Percentiles rank a stretch among this genome's conserved stretches.
Conservation (phyloP, 2,113 vertebrate genomes). For the Oreochromis spilurus region DNA sequence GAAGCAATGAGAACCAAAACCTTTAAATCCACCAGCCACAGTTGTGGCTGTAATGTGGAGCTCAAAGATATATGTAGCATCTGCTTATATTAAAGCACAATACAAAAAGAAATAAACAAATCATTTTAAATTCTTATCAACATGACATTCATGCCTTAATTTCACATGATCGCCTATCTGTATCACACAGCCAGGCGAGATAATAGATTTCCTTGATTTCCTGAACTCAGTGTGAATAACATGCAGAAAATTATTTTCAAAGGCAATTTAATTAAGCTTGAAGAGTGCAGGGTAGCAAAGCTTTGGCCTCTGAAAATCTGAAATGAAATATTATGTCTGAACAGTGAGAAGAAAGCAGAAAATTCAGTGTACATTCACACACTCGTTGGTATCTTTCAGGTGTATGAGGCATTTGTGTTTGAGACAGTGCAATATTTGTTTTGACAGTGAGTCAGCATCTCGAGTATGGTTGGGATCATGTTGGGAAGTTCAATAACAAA, state of each 20-base stretch:
- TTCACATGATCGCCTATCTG: neutral
- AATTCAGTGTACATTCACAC: neutral
- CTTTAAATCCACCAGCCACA: constrained; percentile 37
- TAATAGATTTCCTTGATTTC: neutral
- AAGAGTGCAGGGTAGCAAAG: neutral
- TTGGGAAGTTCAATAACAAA: neutral
- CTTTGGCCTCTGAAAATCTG: neutral
- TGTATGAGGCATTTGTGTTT: constrained; percentile 12
- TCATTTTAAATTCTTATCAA: neutral
- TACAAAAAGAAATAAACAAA: neutral
- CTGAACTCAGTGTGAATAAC: neutral
- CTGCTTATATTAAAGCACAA: neutral
- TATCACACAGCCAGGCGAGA: neutral
- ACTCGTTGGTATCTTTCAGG: constrained; percentile 1
- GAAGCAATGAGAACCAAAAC: neutral
- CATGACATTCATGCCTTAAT: neutral
- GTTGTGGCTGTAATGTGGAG: neutral
- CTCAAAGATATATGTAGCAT: neutral
- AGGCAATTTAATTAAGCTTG: neutral
- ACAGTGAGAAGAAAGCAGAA: neutral
- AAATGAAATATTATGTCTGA: neutral
- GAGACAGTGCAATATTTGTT: neutral
- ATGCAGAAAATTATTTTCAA: constrained; percentile 6
- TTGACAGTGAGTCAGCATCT: neutral
- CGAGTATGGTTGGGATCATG: neutral